A percentile compares a stretch with the other conserved stretches of the same genome.
These are phyloP conservation scores for Capitulum mitella DNA, from an alignment of 2,888 invertebrate genomes.

Conservation along the genomic window DNA sequence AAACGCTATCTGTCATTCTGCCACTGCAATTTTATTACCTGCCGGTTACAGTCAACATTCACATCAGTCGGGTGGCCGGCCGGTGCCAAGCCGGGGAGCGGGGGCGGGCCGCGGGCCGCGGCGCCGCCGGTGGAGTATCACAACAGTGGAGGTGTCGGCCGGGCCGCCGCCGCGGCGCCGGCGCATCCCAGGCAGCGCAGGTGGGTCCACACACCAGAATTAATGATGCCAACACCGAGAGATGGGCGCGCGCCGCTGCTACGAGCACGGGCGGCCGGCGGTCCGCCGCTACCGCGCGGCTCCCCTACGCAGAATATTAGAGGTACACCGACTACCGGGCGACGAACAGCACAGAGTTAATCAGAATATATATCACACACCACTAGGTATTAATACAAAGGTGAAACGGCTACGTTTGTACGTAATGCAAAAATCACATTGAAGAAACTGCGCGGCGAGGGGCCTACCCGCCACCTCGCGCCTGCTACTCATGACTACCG, in stretches of 20 bases:
- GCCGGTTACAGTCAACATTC: background rate
- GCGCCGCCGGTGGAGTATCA: background rate
- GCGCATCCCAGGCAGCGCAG: background rate
- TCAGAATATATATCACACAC: constrained; percentile 22
- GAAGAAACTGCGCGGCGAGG: constrained; percentile 9
- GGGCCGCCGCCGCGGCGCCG: background rate
- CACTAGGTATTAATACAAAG: constrained; percentile 24
- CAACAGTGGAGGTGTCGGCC: background rate
- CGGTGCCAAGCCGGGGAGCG: background rate
- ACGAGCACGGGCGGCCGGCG: background rate
- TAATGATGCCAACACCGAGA: background rate
- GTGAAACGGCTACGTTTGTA: constrained; percentile 24
- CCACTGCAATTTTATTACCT: constrained; percentile 23
- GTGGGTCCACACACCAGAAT: background rate
- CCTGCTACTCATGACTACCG: background rate
- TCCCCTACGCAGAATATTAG: background rate
- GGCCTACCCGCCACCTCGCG: background rate
- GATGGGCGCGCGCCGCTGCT: background rate
- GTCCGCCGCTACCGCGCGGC: background rate
- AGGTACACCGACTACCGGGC: background rate
- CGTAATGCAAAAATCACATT: constrained; percentile 25
- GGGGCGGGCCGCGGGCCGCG: background rate
- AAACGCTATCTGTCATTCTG: background rate
- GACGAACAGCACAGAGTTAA: background rate
- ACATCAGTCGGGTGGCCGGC: background rate